A percentile compares a stretch with the other conserved stretches of the same genome.
phyloP scores from a whole-genome alignment of 2,888 invertebrate genomes.

The Lithosia quadra region DNA sequence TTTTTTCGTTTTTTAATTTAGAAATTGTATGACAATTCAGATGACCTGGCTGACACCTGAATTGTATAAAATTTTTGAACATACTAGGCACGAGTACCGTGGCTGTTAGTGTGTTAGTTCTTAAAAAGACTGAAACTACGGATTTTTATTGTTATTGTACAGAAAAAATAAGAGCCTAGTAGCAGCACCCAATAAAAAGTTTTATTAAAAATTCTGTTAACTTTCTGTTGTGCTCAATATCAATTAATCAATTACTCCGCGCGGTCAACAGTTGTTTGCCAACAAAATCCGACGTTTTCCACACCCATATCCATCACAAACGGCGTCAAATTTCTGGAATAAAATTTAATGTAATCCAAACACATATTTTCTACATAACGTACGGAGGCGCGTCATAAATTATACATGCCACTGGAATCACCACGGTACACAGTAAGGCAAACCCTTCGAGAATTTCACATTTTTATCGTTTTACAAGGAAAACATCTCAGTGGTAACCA shows the following conservation, averaged over 20 bases:
- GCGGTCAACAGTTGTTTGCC: conserved; percentile 23
- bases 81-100: background rate
- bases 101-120: background rate
- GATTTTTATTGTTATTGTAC: background rate
- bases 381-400: conserved; percentile 45
- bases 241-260: conserved; percentile 30
- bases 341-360: conserved; percentile 33
- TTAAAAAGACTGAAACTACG: background rate
- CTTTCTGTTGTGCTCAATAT: conserved; percentile 22
- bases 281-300: conserved; percentile 10
- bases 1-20: conserved; percentile 21
- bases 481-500: conserved; percentile 65
- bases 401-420: conserved; percentile 53
- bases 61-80: background rate
- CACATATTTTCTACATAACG: conserved; percentile 32
- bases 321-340: conserved; percentile 20
- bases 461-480: conserved; percentile 72
- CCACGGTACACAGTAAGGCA: conserved; percentile 53
- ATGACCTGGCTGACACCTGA: background rate
- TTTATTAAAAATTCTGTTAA: background rate
- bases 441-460: conserved; percentile 61
- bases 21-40: conserved; percentile 7
- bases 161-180: background rate
- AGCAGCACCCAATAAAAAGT: background rate
- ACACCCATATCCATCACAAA: conserved; percentile 25